These are phyloP conservation scores for Xanthia togata DNA, from an alignment of 2,888 invertebrate genomes.

Conservation along the genomic window DNA sequence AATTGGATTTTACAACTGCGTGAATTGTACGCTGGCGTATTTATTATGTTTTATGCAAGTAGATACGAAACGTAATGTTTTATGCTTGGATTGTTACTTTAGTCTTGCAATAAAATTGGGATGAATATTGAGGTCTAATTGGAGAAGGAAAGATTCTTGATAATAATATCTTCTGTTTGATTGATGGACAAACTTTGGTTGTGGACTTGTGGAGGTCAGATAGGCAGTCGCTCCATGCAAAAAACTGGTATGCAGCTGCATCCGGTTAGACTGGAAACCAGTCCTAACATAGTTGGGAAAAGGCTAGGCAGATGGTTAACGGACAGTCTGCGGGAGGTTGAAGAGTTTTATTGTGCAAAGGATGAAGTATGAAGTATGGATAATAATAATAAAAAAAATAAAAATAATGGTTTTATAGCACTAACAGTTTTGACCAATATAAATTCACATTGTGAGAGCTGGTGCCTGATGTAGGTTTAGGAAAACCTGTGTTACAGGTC, in stretches of 20 bases:
- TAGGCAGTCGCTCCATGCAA: background rate
- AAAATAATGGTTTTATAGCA: too few species aligned
- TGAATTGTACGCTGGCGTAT: slow-evolving; percentile 31
- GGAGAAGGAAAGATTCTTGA: background rate
- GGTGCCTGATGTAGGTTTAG: too few species aligned
- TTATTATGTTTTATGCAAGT: slow-evolving; percentile 18
- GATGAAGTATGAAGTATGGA: too few species aligned
- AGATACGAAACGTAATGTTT: background rate
- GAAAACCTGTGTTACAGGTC: too few species aligned
- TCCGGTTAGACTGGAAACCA: background rate
- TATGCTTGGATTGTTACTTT: background rate
- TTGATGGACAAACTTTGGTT: background rate
- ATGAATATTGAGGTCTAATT: background rate
- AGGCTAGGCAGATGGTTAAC: background rate
- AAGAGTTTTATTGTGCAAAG: background rate
- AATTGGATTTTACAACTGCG: slow-evolving; percentile 59
- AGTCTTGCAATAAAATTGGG: background rate
- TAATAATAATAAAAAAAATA: too few species aligned
- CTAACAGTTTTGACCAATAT: too few species aligned
- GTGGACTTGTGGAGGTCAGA: background rate
- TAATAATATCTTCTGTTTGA: background rate
- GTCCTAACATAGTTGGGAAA: background rate
- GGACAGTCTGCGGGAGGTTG: too few species aligned
- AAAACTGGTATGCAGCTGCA: background rate
- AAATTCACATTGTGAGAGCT: too few species aligned